Conservation (phyloP, 2,797 vertebrate genomes). For the Pantherophis alleghaniensis region DNA sequence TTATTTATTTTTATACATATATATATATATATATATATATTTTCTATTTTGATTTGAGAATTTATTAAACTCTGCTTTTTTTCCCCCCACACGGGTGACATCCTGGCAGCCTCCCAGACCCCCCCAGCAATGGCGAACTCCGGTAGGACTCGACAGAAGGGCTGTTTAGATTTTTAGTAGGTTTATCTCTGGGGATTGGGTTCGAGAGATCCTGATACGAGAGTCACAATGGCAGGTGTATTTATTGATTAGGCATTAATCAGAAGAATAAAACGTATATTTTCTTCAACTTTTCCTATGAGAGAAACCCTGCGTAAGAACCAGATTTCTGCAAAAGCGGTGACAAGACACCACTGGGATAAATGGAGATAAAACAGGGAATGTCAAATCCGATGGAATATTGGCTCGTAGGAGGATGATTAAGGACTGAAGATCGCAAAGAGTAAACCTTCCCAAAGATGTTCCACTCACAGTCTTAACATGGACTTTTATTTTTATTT, state of each 20-base stretch:
- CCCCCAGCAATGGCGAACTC: no score
- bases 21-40: no score
- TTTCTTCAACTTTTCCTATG: background rate
- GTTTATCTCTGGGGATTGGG: slow-evolving; percentile 41
- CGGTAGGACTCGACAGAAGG: background rate
- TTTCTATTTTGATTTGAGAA: slow-evolving; percentile 38
- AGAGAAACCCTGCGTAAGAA: background rate
- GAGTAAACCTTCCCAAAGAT: background rate
- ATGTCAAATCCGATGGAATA: background rate
- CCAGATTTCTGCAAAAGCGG: background rate
- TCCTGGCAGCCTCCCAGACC: no score
- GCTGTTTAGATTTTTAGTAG: slow-evolving; percentile 16
- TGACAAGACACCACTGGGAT: background rate
- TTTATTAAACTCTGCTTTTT: slow-evolving; percentile 46
- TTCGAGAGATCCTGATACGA: background rate
- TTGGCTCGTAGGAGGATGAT: background rate
- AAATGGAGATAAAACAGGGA: background rate
- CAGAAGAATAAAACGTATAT: background rate
- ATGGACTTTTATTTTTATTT: no score
- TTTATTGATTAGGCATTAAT: background rate
- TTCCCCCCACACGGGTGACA: no score
- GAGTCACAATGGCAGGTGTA: background rate
- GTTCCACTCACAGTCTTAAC: background rate
- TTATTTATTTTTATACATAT: no score
- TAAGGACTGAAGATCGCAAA: background rate